Conservation (phyloP, 1,140 invertebrate species). For the Aleiodes sp. region DNA sequence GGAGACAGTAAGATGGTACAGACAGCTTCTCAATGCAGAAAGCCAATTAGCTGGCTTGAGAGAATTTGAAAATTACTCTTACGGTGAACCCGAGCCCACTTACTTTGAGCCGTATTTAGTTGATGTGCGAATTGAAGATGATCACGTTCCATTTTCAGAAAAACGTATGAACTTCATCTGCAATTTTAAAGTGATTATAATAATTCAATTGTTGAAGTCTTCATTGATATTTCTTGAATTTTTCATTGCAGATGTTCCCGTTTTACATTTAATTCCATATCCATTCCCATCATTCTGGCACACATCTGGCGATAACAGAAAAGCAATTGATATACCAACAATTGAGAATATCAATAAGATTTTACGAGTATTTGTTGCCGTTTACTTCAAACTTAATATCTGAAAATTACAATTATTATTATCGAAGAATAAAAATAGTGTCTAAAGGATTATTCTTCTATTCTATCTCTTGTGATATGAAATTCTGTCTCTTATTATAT, state of each 20-base stretch:
- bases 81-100: constrained; percentile 60
- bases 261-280: constrained; percentile 89
- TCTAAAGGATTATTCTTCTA: too few species aligned
- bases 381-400: constrained; percentile 81
- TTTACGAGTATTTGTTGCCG: constrained; percentile 83
- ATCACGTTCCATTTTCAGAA: constrained; percentile 92
- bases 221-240: too few species aligned
- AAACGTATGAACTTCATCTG: too few species aligned
- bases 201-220: too few species aligned
- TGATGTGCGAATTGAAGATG: constrained; percentile 85
- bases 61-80: constrained; percentile 68
- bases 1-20: constrained; percentile 78
- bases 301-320: constrained; percentile 77
- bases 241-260: constrained; percentile 75
- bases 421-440: too few species aligned
- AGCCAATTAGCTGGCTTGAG: constrained; percentile 67
- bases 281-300: constrained; percentile 95
- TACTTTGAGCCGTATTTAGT: constrained; percentile 76
- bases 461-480: too few species aligned
- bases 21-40: constrained; percentile 73
- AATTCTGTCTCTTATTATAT: too few species aligned
- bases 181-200: too few species aligned
- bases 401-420: not conserved
- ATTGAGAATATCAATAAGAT: constrained; percentile 92
- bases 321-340: constrained; percentile 80